Evolutionary conservation across 2,797 vertebrate genomes (phyloP).

Genomic region (Coluber constrictor): DNA sequence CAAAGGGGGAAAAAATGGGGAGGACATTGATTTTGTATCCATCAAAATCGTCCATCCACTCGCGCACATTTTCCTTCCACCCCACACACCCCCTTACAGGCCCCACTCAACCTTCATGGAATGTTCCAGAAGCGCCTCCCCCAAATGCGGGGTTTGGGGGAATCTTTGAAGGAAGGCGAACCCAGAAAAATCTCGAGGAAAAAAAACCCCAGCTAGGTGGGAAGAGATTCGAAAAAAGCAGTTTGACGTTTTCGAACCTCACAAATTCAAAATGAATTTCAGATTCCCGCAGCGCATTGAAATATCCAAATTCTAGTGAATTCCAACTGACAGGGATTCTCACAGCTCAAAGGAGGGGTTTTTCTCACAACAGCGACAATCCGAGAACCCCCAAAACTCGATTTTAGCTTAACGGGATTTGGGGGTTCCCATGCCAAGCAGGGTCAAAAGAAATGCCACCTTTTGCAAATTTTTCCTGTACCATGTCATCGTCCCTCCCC

Average conservation of each 20-base stretch:
- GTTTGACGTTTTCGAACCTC: not conserved
- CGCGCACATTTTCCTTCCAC: rapidly evolving
- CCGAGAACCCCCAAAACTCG: not conserved
- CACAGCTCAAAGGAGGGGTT: not conserved
- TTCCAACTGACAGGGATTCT: not conserved
- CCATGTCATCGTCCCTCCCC: no score
- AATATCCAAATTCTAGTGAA: not conserved
- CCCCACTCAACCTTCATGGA: not conserved
- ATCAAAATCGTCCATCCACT: not conserved
- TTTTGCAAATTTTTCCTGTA: not conserved
- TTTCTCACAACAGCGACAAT: no score
- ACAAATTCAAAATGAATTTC: not conserved
- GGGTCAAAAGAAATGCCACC: no score
- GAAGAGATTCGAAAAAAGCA: not conserved
- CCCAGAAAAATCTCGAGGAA: not conserved
- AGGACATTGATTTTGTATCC: not conserved
- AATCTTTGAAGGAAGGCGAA: not conserved
- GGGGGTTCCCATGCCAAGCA: no score
- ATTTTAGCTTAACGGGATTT: not conserved
- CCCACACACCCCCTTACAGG: rapidly evolving
- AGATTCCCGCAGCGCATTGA: not conserved
- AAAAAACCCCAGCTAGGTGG: not conserved
- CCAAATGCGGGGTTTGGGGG: not conserved
- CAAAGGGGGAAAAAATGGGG: not conserved
- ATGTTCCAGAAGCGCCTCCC: not conserved